These are phyloP conservation scores for Drosophila demipolita DNA, from an alignment of 2,888 invertebrate species.

Conservation along the genomic window DNA sequence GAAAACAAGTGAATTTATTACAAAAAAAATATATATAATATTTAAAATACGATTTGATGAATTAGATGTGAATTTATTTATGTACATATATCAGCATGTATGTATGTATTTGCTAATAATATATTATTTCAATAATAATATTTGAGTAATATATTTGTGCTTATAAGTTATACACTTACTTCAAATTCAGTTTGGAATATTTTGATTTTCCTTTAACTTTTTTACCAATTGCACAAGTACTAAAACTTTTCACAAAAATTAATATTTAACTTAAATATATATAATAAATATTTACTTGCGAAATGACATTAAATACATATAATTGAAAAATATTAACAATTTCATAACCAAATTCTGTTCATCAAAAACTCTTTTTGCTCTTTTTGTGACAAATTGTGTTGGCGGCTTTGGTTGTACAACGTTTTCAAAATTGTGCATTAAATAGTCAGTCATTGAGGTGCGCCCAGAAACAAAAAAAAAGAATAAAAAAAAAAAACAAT, in stretches of 20 bases:
- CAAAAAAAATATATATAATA: not conserved
- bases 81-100: not conserved
- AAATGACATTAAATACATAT: not conserved
- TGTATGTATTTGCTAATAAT: not conserved
- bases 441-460: slow-evolving; percentile 14
- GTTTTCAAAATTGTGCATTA: not conserved
- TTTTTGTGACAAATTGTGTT: not conserved
- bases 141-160: not conserved
- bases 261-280: not conserved
- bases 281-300: not conserved
- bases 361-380: not conserved
- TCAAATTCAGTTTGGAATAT: not conserved
- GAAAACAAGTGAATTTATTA: not conserved
- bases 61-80: not conserved
- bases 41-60: no score
- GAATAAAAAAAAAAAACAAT: slow-evolving; percentile 4
- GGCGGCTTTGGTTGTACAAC: not conserved
- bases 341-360: not conserved
- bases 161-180: not conserved
- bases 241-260: not conserved
- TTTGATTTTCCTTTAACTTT: no score
- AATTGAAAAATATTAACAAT: not conserved
- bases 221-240: not conserved
- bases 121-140: no score
- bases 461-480: not conserved